Base-by-base conservation (phyloP, 2,113 vertebrate genomes). In the Carassius gibelio region DNA sequence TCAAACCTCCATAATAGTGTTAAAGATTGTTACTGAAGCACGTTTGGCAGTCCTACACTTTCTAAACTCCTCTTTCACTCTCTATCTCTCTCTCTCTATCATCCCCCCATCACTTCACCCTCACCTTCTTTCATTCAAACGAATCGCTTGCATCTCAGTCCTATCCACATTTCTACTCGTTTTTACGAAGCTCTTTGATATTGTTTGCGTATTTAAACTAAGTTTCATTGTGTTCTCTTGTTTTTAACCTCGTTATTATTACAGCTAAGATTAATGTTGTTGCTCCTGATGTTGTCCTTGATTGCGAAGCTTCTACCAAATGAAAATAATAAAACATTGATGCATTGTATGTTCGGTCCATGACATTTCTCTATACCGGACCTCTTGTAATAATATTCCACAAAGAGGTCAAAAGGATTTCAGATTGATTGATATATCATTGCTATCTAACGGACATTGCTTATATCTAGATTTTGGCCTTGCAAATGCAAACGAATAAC, bases 281-380 rank as follows among this genome's bases (percentile, higher is more conserved):
- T 86, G 84, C 90, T 91, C 86, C 93, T 87, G 88, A 89, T 75
- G 89, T 92, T 89, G 91, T 30, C 30, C 30, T 42, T 88, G 90
- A 89, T 93, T 83, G 88, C 93, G 87, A 93, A 94, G 94, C 93
- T 94, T 94, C 91, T 93, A 94, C 94, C 94, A 95, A 95, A 94
- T 91, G 90, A 93, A 90, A 93, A 89, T 50, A 89, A 90, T 36
- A 50, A 48, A 48, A 48, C 45, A 48, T 48, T 48, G 45, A 48
- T 48, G 45, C 45, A 48, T 48, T 48, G 45, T 48, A 48, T 48
- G 45, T 48, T 48, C 11, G 45, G 45, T 48, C 45, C 45, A 48
- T 48, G 10, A 48, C 45, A 48, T 48, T 48, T 48, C 45, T 11
- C 45, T 48, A 48, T 48, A 48, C 45, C 45, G 9, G 45, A 48